phyloP scores from a whole-genome alignment of 2,888 invertebrate genomes.

The Erpobdella octoculata region DNA sequence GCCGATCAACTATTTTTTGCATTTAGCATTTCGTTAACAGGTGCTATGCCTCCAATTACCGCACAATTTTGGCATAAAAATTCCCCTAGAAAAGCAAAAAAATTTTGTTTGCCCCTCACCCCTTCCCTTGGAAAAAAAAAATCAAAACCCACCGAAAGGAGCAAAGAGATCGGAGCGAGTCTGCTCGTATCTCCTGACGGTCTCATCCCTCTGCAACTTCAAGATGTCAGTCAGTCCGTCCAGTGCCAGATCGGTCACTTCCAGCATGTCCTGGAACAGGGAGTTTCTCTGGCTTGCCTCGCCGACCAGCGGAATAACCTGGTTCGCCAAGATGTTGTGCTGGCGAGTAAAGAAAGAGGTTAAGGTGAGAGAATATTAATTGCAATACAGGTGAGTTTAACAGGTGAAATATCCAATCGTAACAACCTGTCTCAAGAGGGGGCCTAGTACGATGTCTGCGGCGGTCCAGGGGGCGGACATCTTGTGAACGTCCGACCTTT shows the following conservation, averaged over 20 bases:
- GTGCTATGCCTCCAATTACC: too few species aligned
- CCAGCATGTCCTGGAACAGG: slow-evolving; percentile 64
- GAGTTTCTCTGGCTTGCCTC: slow-evolving; percentile 36
- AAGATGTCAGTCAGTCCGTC: slow-evolving; percentile 56
- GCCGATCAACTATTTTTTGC: not conserved
- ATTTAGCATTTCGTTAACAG: not conserved
- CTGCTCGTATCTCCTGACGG: slow-evolving; percentile 57
- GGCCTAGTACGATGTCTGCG: not conserved
- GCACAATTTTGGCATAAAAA: too few species aligned
- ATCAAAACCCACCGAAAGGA: slow-evolving; percentile 49
- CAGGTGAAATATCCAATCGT: not conserved
- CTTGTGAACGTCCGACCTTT: not conserved
- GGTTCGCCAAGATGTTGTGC: not conserved
- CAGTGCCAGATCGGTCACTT: slow-evolving; percentile 65
- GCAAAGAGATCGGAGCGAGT: slow-evolving; percentile 49
- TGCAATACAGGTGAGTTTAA: not conserved
- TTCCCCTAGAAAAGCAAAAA: too few species aligned
- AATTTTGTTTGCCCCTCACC: too few species aligned
- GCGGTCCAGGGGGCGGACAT: not conserved
- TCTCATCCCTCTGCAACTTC: not conserved
- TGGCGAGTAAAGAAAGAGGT: not conserved
- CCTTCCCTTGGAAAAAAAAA: too few species aligned
- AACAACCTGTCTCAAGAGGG: not conserved
- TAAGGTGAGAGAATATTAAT: not conserved
- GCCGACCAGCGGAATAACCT: not conserved